A percentile compares a stretch with the other conserved stretches of the same genome.
These are phyloP conservation scores for Diadumene lineata DNA, from an alignment of 92 coral and sea anemone genomes.

Conservation along the genomic window DNA sequence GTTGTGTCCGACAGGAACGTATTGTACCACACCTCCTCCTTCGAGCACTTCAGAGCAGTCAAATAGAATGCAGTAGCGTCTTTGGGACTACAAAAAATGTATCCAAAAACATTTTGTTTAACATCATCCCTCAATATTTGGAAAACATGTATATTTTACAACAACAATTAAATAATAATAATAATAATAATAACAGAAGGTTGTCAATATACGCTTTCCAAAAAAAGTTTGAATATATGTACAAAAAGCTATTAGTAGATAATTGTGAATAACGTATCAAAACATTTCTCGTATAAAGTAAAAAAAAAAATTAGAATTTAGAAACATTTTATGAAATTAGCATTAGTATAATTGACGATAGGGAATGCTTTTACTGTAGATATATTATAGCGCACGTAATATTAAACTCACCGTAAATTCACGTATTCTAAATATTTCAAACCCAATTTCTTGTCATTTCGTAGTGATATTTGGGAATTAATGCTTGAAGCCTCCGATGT, in stretches of 20 bases:
- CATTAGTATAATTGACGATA: neutral
- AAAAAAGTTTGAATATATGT: too few species aligned
- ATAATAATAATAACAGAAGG: too few species aligned
- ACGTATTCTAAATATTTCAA: conserved; percentile 31
- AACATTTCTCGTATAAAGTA: too few species aligned
- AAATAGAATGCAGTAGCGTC: conserved; percentile 23
- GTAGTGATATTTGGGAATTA: conserved; percentile 23
- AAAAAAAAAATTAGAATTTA: too few species aligned
- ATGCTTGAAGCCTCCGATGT: conserved; percentile 27
- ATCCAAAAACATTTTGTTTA: neutral
- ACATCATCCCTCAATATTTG: too few species aligned
- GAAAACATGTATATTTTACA: neutral
- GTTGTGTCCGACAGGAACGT: conserved; percentile 32
- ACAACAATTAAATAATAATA: neutral
- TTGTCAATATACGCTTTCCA: too few species aligned
- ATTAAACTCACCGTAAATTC: conserved; percentile 33
- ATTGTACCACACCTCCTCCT: conserved; percentile 16
- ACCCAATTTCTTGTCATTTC: conserved; percentile 16
- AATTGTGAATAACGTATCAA: too few species aligned
- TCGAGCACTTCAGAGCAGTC: conserved; percentile 16
- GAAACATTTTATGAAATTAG: neutral
- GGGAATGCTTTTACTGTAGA: neutral
- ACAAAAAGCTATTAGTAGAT: too few species aligned
- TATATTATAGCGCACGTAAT: too few species aligned
- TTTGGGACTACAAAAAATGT: neutral